phyloP scores from a whole-genome alignment of 92 coral and sea anemone species.

The Plumapathes pennacea region DNA sequence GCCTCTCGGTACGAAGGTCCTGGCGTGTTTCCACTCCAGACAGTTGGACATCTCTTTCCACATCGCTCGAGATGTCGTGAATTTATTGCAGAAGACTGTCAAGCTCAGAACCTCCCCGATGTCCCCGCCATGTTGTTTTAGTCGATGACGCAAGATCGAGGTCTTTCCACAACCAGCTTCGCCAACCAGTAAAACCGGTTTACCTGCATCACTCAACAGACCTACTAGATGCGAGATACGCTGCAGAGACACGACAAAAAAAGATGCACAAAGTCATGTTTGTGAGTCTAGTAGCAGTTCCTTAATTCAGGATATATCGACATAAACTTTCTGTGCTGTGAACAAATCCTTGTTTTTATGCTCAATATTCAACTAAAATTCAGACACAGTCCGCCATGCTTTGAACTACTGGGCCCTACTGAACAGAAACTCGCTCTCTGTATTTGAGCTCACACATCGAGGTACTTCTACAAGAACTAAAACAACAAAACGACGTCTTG shows the following conservation, averaged over 20 bases:
- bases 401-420: no score
- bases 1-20: constrained; percentile 93
- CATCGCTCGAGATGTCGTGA: constrained; percentile 81
- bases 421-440: no score
- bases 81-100: constrained; percentile 93
- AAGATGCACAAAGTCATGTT: no score
- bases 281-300: no score
- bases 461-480: no score
- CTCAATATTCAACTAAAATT: no score
- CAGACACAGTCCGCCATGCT: no score
- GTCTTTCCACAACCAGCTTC: constrained; percentile 98
- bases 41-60: constrained; percentile 86
- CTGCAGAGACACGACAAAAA: constrained; percentile 35
- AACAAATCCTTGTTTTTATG: no score
- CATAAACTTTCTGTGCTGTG: no score
- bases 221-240: constrained; percentile 94
- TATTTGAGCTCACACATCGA: no score
- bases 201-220: constrained; percentile 89
- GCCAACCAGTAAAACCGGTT: constrained; percentile 94
- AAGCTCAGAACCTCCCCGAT: constrained; percentile 83
- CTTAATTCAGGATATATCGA: no score
- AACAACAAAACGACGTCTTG: no score
- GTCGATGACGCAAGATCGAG: constrained; percentile 84
- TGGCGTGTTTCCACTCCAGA: constrained; percentile 97
- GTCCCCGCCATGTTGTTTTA: constrained; percentile 93